Base-by-base conservation (phyloP, 1,140 invertebrate species). In the Drosophila cardini region DNA sequence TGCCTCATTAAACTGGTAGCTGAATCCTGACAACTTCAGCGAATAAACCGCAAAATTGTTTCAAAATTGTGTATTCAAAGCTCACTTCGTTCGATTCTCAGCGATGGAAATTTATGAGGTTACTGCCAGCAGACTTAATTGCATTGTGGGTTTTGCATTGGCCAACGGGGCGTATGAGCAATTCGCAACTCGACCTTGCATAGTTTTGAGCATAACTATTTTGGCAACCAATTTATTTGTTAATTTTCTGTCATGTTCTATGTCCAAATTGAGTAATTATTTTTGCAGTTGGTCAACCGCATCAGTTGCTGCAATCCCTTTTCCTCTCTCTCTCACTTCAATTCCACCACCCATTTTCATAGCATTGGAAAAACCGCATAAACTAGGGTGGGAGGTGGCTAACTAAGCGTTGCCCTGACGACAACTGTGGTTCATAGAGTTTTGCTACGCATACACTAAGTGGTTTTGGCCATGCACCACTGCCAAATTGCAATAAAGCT, bases 241-340 rank as follows among this genome's bases (percentile, higher is more conserved):
- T 78, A 72, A 81, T 85, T 84, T 81, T 55, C 21, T 32, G 48
- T 55, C 77, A 76, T 63, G 58, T 61, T 77, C 69, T 75, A 62
- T 63, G 64, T 85, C 73, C 80, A 78, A 84, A 81, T 80, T 76
- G 73, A 67, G 72, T 84, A 76, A 80, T 86, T 85, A 78, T 78
- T 86, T 86, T 72, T 62, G 52, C 74, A 80, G 72, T 64, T 58
- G 72, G 77, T 48, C 67, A 53, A 46, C 62, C 21, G 45, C 15
- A 46, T 46, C 34, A 46, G 15, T 30, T 26, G 21, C 21, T 26
- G 21, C 21, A 26, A 26, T 26, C 18, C 4, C 4, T 5, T 2
- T 9, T 13, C 21, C 21, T 10, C 15, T n/a, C 18, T 5, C 4
- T 4, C 2, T 8, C 30, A 1, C 42, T 13, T 10, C 4, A n/a